Evolutionary conservation across 30 jellyfish, hydroid and myxozoan species (phyloP).

Genomic region (Pseudorhiza aurosa): DNA sequence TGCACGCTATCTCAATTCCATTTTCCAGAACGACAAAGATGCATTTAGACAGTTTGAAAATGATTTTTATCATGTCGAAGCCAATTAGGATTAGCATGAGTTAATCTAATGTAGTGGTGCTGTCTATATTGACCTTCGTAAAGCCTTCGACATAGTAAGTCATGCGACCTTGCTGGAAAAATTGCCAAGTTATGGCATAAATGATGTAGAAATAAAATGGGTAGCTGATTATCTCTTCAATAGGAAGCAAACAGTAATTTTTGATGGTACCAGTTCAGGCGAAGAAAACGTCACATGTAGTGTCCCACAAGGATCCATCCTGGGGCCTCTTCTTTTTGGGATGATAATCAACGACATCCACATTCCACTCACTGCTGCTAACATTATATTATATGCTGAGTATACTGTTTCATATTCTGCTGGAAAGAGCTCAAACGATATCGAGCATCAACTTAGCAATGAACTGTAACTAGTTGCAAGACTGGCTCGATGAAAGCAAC

Average conservation of each 20-base stretch:
- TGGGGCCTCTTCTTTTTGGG: conserved; percentile 45
- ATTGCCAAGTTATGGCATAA: conserved; percentile 40
- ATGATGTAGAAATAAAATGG: conserved; percentile 35
- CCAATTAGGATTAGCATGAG: no score
- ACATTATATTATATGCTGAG: conserved; percentile 8
- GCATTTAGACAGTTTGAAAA: no score
- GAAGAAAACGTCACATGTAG: conserved; percentile 36
- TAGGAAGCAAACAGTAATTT: conserved; percentile 34
- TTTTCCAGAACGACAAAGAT: no score
- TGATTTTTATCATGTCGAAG: no score
- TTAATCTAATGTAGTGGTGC: conserved; percentile 74
- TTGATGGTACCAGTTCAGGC: conserved; percentile 14
- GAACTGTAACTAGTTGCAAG: conserved; percentile 40
- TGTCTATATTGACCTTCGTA: conserved; percentile 58
- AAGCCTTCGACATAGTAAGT: conserved; percentile 50
- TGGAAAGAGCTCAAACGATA: neutral
- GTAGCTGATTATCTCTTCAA: conserved; percentile 45
- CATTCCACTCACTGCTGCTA: conserved; percentile 56
- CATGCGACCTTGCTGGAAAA: conserved; percentile 54
- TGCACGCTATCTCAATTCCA: no score
- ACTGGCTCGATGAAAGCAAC: conserved; percentile 61
- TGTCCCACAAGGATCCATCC: conserved; percentile 35
- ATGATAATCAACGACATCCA: conserved; percentile 25
- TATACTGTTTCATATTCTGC: conserved; percentile 30
- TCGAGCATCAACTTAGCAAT: neutral